Conservation (phyloP, 2,797 vertebrate species). For the Micrastur ruficollis region DNA sequence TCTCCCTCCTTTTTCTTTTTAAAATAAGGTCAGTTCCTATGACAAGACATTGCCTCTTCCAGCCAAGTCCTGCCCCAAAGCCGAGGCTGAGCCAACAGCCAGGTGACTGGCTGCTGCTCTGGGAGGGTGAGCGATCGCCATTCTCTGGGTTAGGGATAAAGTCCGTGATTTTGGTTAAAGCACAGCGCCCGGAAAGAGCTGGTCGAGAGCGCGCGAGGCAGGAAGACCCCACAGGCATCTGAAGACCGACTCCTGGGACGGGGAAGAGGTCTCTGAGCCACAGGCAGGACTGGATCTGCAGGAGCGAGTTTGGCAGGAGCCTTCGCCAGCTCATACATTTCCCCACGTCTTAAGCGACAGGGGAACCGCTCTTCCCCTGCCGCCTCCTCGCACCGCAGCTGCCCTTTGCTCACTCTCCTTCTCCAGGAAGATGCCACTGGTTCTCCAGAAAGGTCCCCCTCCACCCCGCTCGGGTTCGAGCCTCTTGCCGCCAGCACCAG, state of each 20-base stretch:
- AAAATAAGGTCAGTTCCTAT: slow-evolving; percentile 7
- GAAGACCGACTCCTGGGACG: accelerated
- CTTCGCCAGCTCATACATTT: accelerated
- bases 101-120: not conserved
- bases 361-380: not conserved
- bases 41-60: not conserved
- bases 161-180: accelerated
- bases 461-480: accelerated
- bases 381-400: accelerated
- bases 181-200: not conserved
- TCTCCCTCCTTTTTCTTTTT: not conserved
- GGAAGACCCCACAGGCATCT: not conserved
- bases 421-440: accelerated
- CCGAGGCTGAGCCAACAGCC: not conserved
- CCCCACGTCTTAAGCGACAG: accelerated
- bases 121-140: accelerated
- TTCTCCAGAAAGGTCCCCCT: not conserved
- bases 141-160: accelerated
- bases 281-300: not conserved
- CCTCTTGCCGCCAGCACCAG: accelerated
- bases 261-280: not conserved
- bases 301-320: not conserved
- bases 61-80: not conserved
- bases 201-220: accelerated
- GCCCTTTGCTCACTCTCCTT: accelerated